Base-by-base conservation (phyloP, 2,797 vertebrate genomes). In the Hyperoplus lanceolatus region DNA sequence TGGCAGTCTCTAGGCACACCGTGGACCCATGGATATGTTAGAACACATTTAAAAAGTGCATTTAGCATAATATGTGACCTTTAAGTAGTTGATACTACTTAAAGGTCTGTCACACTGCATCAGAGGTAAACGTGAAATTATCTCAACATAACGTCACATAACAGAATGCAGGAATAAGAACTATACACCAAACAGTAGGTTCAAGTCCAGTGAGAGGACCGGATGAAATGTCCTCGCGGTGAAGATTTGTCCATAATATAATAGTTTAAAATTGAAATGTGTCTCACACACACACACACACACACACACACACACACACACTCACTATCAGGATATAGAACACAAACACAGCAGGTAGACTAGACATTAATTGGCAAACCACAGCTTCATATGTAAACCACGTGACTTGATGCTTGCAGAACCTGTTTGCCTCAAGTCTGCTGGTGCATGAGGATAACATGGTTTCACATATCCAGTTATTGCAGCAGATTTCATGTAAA, bases 391-490 rank as follows among this genome's bases (percentile, higher is more conserved):
- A 53, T 38, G 8, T 54, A 64, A 61, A 55, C 39, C 49, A 41
- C 38, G 36, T 38, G 13, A 73, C 14, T 6, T 54, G 45, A 21
- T 73, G 21, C 18, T 70, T 61, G 58, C 54, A 63, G 55, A 61
- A 73, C 53, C 60, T 58, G 74, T 84, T 81, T 77, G 16, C 38
- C 18, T 42, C 1, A 46, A 50, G 46, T 79, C 8, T 58, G 21
- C 8, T 8, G 11, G 13, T 5, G 49, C 9, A n/a, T 39, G 21
- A 45, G 43, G 43, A 45, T 45, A 45, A 45, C 6, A 45, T 45
- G 43, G 43, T 45, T 11, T 45, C 43, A 45, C 43, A 45, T 45
- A 7, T 45, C 10, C 43, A 45, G 43, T 45, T 6, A 54, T 69
- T 13, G 11, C 3, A 14, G 29, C 43, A 49, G 16, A 53, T 64